A percentile compares a stretch with the other conserved stretches of the same genome.
These are phyloP conservation scores for Acanthoscelides obtectus DNA, from an alignment of 2,888 invertebrate genomes.

Conservation along the genomic window DNA sequence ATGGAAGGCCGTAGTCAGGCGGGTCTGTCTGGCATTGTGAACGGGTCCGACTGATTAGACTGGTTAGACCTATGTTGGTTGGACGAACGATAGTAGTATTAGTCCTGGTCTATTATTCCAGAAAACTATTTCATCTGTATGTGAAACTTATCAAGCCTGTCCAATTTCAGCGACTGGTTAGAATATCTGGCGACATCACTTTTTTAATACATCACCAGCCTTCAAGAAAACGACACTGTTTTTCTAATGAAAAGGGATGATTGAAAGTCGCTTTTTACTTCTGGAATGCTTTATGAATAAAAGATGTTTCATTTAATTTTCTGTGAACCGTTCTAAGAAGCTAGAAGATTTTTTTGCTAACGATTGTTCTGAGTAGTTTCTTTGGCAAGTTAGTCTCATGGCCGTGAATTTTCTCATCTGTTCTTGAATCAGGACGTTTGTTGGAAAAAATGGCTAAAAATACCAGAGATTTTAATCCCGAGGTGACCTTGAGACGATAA, in stretches of 20 bases:
- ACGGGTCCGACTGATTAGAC: no score
- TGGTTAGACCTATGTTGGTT: no score
- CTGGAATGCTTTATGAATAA: not conserved
- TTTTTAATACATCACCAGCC: not conserved
- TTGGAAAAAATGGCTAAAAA: no score
- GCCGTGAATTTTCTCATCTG: not conserved
- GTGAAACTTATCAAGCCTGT: not conserved
- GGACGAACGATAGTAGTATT: no score
- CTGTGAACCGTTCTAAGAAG: not conserved
- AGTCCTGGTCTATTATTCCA: no score
- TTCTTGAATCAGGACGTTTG: no score
- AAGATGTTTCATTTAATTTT: not conserved
- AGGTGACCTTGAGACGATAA: no score
- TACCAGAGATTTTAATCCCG: no score
- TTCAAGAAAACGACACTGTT: not conserved
- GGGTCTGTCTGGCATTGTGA: no score
- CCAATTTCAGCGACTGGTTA: constrained; percentile 1
- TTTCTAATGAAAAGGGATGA: not conserved
- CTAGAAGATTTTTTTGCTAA: not conserved
- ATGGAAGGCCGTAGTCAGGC: no score
- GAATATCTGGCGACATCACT: not conserved
- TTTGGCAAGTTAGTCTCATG: not conserved
- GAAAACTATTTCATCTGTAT: not conserved
- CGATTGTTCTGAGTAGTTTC: not conserved
- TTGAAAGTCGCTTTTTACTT: not conserved